Evolutionary conservation across 1,140 invertebrate genomes (phyloP).

Genomic region (Zaprionus africanus): DNA sequence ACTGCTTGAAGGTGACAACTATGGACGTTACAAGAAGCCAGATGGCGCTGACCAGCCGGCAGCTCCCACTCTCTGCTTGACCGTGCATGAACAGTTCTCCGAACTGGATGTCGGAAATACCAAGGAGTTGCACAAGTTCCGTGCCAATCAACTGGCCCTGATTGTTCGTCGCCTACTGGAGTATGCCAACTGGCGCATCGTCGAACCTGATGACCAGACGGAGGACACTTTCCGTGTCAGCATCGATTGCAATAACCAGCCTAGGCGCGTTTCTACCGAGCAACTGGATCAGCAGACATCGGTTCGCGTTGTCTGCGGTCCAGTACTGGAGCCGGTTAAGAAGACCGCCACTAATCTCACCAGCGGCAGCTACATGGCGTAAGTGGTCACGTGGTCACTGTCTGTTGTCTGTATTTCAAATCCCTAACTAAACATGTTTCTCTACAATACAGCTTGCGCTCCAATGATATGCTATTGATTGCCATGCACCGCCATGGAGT

Average conservation of each 20-base stretch:
- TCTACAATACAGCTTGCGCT: slow-evolving; percentile 79
- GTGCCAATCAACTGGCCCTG: slow-evolving; percentile 39
- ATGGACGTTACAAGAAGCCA: slow-evolving; percentile 28
- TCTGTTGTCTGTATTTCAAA: not conserved
- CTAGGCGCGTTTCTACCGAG: not conserved
- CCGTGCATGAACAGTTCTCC: slow-evolving; percentile 1
- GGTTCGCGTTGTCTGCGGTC: slow-evolving; percentile 45
- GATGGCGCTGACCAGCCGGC: not conserved
- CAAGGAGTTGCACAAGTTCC: slow-evolving; percentile 52
- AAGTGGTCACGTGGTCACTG: slow-evolving; percentile 39
- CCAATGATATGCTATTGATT: slow-evolving; percentile 86
- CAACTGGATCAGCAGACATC: not conserved
- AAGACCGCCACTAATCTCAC: slow-evolving; percentile 35
- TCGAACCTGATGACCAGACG: slow-evolving; percentile 5
- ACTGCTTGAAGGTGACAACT: slow-evolving; percentile 14
- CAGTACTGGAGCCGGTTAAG: slow-evolving; percentile 54
- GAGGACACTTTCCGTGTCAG: slow-evolving; percentile 32
- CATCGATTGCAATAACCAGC: slow-evolving; percentile 39
- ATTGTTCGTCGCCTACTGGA: slow-evolving; percentile 48
- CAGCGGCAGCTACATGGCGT: slow-evolving; percentile 47
- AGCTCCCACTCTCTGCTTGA: slow-evolving; percentile 18
- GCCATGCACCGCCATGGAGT: slow-evolving; percentile 87
- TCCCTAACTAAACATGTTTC: not conserved
- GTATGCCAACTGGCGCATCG: slow-evolving; percentile 53
- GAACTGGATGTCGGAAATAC: not conserved